Base-by-base conservation (phyloP, 2,888 invertebrate genomes). In the Tupiocoris notatus region DNA sequence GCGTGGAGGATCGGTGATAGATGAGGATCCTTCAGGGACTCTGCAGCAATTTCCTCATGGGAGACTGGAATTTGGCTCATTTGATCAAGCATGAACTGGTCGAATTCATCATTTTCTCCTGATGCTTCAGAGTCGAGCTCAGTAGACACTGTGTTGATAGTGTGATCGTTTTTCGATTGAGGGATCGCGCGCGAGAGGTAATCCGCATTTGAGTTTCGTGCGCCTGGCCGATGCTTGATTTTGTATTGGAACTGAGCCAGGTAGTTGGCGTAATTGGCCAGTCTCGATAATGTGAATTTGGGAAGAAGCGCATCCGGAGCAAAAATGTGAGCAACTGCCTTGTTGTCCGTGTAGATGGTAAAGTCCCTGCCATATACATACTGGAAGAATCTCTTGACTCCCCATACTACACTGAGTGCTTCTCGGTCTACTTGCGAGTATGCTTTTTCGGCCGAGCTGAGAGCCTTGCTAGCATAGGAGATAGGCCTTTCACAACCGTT, bases 361-460 rank as follows among this genome's bases (percentile, higher is more conserved):
- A 85, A 85, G 1, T 80, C 78, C 1, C 82, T 77, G 1, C 84
- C 85, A 78, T 81, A 83, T 1, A 85, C 20, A 79, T 83, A 85
- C 16, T 83, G 80, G 75, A 83, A 81, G 79, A 85, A 85, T 78
- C 82, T 2, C 21, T 23, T 3, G 18, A 54, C 56, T 20, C 67
- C 77, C 64, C 61, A 77, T 12, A 75, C 63, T 17, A 75, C 58
- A 6, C 82, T 81, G 18, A 83, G 81, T 0, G 83, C 84, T 79
- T 82, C 81, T 7, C 80, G 79, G 62, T 82, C 81, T 2, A 81
- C 77, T 66, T 81, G 80, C 12, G 77, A 83, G 78, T 83, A 82
- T 54, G 78, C 78, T 80, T 80, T 80, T 67, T 84, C 80, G 1
- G 80, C 79, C 65, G 71, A 80, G 78, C 58, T 81, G 75, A 81